Percentiles rank a stretch among this genome's conserved stretches.
These are phyloP conservation scores for Dryobates pubescens DNA, from an alignment of 2,797 vertebrate genomes.

Conservation along the genomic window DNA sequence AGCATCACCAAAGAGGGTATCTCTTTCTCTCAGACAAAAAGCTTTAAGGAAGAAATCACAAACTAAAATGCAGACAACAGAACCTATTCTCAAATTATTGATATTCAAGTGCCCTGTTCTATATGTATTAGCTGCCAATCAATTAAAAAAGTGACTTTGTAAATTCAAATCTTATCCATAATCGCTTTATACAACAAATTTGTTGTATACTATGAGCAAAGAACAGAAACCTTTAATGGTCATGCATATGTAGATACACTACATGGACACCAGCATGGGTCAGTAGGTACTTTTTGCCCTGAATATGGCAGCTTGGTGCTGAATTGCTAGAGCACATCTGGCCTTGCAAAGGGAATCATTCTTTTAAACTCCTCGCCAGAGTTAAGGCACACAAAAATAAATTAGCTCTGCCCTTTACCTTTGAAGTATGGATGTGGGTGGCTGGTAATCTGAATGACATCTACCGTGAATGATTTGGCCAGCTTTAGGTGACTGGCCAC, in stretches of 20 bases:
- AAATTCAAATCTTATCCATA: background rate
- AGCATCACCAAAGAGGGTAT: background rate
- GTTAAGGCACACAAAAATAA: background rate
- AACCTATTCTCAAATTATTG: background rate
- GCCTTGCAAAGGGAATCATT: background rate
- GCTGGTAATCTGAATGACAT: background rate
- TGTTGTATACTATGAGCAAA: background rate
- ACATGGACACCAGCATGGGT: background rate
- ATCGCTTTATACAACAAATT: background rate
- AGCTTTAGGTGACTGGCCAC: slow-evolving; percentile 39
- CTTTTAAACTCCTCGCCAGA: background rate
- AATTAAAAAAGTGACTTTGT: background rate
- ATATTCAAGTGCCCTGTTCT: background rate
- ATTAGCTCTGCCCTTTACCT: background rate
- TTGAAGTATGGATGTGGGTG: background rate
- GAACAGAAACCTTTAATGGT: background rate
- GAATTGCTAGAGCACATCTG: background rate
- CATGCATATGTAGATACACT: background rate
- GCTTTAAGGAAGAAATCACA: slow-evolving; percentile 8
- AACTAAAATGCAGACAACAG: background rate
- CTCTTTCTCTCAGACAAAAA: background rate
- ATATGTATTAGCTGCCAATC: background rate
- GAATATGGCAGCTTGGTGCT: background rate
- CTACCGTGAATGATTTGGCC: background rate
- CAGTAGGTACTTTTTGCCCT: background rate